These are phyloP conservation scores for Ceraclea dissimilis DNA, from an alignment of 2,888 invertebrate genomes.

Conservation along the genomic window DNA sequence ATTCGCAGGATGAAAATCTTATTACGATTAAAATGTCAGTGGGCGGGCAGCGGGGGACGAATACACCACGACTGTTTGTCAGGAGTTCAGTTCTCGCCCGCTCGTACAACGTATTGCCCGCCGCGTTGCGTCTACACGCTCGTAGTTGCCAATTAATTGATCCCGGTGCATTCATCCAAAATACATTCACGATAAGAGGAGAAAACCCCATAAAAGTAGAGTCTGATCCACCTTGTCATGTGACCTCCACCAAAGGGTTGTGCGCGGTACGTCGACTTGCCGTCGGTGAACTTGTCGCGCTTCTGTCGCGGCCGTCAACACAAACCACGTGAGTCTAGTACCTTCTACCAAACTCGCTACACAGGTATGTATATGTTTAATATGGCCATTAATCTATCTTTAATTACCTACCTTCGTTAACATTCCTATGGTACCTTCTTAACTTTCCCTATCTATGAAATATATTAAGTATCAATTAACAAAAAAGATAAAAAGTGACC, in stretches of 20 bases:
- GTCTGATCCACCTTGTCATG: conserved; percentile 6
- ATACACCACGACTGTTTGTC: conserved; percentile 17
- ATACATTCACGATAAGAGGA: conserved; percentile 5
- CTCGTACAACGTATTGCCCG: conserved; percentile 36
- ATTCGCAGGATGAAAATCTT: conserved; percentile 19
- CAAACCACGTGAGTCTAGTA: conserved; percentile 7
- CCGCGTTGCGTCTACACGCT: conserved; percentile 43
- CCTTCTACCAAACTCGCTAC: neutral
- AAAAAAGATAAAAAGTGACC: too few relatives aligned
- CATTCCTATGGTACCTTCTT: too few relatives aligned
- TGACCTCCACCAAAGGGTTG: conserved; percentile 10
- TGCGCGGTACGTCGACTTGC: conserved; percentile 10
- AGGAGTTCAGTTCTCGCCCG: conserved; percentile 21
- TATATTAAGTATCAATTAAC: too few relatives aligned
- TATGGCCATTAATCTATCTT: too few relatives aligned
- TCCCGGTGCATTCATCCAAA: conserved; percentile 15
- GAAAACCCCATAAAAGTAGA: neutral
- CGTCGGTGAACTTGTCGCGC: conserved; percentile 11
- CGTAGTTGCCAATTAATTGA: conserved; percentile 28
- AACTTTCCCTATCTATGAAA: too few relatives aligned
- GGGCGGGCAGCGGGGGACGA: conserved; percentile 28
- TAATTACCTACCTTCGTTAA: too few relatives aligned
- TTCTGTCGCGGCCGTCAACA: neutral
- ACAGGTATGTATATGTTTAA: conserved; percentile 7
- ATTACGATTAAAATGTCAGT: conserved; percentile 29